These are phyloP conservation scores for Actinia tenebrosa DNA, from an alignment of 64 coral and sea anemone genomes.

Conservation along the genomic window DNA sequence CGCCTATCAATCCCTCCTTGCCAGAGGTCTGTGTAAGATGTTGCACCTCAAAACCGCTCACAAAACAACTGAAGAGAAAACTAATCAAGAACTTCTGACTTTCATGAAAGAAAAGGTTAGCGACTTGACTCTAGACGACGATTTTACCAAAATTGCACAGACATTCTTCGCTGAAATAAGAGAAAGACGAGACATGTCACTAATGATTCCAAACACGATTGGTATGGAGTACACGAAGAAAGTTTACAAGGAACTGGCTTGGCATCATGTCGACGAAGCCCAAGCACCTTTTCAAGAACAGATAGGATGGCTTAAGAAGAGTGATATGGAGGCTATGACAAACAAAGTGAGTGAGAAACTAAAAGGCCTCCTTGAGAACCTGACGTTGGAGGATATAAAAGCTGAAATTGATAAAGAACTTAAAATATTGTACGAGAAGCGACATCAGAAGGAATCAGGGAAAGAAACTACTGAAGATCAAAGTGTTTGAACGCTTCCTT, in stretches of 20 bases:
- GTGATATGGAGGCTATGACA: slow-evolving; percentile 23
- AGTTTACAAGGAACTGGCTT: slow-evolving; percentile 15
- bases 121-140: slow-evolving; percentile 2
- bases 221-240: slow-evolving; percentile 21
- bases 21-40: slow-evolving; percentile 48
- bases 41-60: slow-evolving; percentile 7
- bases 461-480: neutral
- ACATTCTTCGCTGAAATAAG: slow-evolving; percentile 8
- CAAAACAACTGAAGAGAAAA: neutral
- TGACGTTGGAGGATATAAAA: neutral
- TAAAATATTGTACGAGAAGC: neutral
- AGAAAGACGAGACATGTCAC: slow-evolving; percentile 5
- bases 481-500: neutral
- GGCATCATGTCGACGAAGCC: neutral
- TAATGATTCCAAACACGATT: slow-evolving; percentile 23
- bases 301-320: slow-evolving; percentile 7
- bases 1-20: slow-evolving; percentile 60
- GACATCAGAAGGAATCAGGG: neutral
- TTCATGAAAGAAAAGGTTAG: slow-evolving; percentile 30
- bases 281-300: neutral
- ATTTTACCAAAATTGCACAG: neutral
- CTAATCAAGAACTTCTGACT: slow-evolving; percentile 24
- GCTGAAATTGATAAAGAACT: neutral
- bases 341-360: neutral
- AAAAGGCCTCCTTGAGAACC: neutral